Conservation (phyloP, 2,797 vertebrate species). For the Lagocephalus sceleratus region DNA sequence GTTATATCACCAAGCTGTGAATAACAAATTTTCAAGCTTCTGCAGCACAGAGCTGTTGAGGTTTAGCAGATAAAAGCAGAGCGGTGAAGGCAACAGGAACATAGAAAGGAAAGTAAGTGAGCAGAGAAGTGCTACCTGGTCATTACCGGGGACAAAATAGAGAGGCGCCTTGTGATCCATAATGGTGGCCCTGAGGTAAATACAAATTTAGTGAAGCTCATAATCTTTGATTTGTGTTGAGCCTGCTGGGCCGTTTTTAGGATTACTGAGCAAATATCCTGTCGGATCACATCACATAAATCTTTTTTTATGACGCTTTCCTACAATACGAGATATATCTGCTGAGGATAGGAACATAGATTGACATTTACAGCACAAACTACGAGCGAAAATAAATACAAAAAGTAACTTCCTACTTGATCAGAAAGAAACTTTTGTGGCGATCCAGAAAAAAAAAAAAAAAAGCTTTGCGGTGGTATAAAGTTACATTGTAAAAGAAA, state of each 20-base stretch:
- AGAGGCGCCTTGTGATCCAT: constrained; percentile 3
- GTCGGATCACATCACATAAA: too few species aligned
- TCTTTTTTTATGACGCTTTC: too few species aligned
- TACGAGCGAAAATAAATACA: too few species aligned
- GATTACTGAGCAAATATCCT: constrained; percentile 2
- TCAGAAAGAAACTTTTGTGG: too few species aligned
- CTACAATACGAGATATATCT: too few species aligned
- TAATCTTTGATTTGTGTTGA: background rate
- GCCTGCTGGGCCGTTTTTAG: background rate
- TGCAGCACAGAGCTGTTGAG: constrained; percentile 33
- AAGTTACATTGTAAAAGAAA: too few species aligned
- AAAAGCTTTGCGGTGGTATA: too few species aligned
- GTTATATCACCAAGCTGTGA: constrained; percentile 57
- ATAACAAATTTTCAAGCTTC: constrained; percentile 48
- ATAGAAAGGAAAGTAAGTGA: constrained; percentile 14
- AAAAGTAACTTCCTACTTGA: too few species aligned
- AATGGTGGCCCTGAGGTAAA: background rate
- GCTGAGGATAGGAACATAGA: too few species aligned
- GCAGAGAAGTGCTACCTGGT: background rate
- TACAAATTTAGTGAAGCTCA: background rate
- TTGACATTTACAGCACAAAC: too few species aligned
- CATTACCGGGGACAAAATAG: constrained; percentile 1
- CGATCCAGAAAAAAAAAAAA: too few species aligned
- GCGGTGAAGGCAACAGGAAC: background rate
- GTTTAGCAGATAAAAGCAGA: constrained; percentile 29